These are phyloP conservation scores for Liposcelis brunnea DNA, from an alignment of 2,888 invertebrate species.

Conservation along the genomic window DNA sequence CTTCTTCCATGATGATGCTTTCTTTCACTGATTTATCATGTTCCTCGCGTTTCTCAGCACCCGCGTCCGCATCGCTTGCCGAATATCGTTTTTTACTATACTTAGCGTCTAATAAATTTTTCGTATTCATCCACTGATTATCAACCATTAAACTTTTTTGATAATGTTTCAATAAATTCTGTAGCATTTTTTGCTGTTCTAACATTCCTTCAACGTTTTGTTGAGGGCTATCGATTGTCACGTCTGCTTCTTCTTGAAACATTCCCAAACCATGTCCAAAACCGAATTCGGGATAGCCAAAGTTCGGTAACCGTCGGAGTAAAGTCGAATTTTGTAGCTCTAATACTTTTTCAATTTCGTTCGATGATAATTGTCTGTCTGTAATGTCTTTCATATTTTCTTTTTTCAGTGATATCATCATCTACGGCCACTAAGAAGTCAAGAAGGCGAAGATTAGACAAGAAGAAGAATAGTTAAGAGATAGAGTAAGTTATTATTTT, in stretches of 20 bases:
- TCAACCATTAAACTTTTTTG: constrained; percentile 1
- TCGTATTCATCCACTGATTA: constrained; percentile 1
- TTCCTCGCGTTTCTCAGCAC: neutral
- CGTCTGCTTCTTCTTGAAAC: constrained; percentile 2
- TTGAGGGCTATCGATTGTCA: neutral
- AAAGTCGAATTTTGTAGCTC: constrained; percentile 4
- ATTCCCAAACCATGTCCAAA: neutral
- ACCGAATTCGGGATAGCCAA: neutral
- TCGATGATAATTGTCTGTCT: neutral
- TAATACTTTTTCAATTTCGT: constrained; percentile 7
- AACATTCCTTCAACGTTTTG: neutral
- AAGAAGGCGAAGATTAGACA: neutral
- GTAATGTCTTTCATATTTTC: neutral
- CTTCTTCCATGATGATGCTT: neutral
- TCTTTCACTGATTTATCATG: neutral
- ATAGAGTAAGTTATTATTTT: no score
- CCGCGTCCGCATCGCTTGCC: no score
- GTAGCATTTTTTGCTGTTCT: constrained; percentile 5
- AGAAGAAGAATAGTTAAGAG: no score
- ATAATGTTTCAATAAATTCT: constrained; percentile 5
- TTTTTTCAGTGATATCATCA: neutral
- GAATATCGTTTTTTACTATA: no score
- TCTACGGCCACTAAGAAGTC: neutral
- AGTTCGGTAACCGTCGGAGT: neutral
- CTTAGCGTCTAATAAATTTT: no score